These are phyloP conservation scores for Notocelia uddmanniana DNA, from an alignment of 2,888 invertebrate genomes.

Conservation along the genomic window DNA sequence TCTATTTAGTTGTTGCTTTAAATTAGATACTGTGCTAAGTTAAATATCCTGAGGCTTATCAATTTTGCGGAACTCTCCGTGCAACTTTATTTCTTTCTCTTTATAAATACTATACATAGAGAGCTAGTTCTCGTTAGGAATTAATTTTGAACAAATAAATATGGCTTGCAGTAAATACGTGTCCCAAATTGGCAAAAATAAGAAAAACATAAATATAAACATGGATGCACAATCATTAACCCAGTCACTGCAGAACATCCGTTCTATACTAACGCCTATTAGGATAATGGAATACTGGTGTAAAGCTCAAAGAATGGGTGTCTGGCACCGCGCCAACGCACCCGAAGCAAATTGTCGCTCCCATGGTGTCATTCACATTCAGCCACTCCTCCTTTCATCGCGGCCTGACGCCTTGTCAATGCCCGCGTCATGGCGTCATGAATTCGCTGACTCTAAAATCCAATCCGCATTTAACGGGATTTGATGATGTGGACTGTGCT, in stretches of 20 bases:
- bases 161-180: background rate
- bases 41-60: constrained; percentile 8
- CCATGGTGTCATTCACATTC: constrained; percentile 42
- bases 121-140: background rate
- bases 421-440: constrained; percentile 53
- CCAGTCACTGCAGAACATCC: constrained; percentile 61
- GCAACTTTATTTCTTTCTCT: constrained; percentile 3
- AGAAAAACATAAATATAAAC: background rate
- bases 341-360: constrained; percentile 50
- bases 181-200: background rate
- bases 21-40: constrained; percentile 15
- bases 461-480: background rate
- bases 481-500: background rate
- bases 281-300: constrained; percentile 77
- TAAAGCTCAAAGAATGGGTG: constrained; percentile 70
- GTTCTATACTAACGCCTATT: constrained; percentile 64
- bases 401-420: constrained; percentile 25
- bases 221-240: constrained; percentile 64
- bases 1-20: constrained; percentile 27
- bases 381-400: constrained; percentile 24
- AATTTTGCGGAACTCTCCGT: constrained; percentile 18
- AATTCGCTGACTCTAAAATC: constrained; percentile 43
- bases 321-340: constrained; percentile 67
- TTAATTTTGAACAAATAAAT: too few species aligned
- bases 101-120: background rate